Percentiles rank a stretch among this genome's conserved stretches.
Evolutionary conservation across 1,140 invertebrate species (phyloP).

Genomic region (Pristionchus pacificus): DNA sequence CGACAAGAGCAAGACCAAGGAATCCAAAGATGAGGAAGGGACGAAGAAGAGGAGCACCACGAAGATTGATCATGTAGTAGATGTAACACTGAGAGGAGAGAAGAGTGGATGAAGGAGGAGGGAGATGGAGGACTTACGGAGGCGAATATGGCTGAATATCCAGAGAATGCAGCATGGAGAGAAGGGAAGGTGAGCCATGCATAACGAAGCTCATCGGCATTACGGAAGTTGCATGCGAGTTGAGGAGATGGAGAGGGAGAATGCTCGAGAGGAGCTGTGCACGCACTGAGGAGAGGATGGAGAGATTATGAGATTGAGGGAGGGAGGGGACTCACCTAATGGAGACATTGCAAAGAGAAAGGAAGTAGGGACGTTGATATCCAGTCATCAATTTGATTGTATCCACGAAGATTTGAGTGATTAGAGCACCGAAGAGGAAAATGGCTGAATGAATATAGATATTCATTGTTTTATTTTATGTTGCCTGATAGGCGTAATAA

Average conservation of each 20-base stretch:
- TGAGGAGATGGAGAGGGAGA: constrained; percentile 57
- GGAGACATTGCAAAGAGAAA: constrained; percentile 56
- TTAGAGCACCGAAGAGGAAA: constrained; percentile 54
- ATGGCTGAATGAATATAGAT: constrained; percentile 38
- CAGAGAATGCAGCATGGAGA: constrained; percentile 55
- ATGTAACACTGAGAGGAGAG: constrained; percentile 47
- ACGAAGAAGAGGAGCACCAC: constrained; percentile 52
- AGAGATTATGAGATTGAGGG: background rate
- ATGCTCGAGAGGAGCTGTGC: constrained; percentile 55
- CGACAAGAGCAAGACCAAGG: constrained; percentile 51
- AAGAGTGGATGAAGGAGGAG: background rate
- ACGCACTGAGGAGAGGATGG: constrained; percentile 42
- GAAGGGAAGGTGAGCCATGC: constrained; percentile 57
- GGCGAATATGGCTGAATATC: constrained; percentile 53
- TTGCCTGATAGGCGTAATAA: constrained; percentile 6
- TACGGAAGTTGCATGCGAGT: constrained; percentile 51
- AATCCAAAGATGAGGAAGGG: constrained; percentile 57
- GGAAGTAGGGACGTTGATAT: constrained; percentile 55
- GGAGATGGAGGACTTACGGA: constrained; percentile 39
- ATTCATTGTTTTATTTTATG: constrained; percentile 18
- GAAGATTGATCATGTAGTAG: constrained; percentile 58
- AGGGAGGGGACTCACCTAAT: constrained; percentile 37
- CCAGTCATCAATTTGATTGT: constrained; percentile 56
- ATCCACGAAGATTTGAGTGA: constrained; percentile 57
- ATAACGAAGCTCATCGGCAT: constrained; percentile 54